Conservation (phyloP, 1,140 invertebrate species). For the Magallana angulata region DNA sequence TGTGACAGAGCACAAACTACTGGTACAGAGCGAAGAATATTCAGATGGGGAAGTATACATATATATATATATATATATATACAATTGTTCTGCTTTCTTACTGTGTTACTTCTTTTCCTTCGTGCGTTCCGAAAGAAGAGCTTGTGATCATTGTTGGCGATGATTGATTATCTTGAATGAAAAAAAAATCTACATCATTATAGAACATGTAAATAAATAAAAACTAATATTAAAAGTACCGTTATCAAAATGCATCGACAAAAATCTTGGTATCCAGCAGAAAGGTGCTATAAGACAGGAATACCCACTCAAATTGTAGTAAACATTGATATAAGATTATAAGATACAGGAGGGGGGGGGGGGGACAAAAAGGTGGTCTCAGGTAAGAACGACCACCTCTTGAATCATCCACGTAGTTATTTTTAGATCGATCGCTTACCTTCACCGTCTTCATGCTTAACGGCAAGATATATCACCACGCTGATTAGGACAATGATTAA, state of each 20-base stretch:
- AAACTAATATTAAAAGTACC: too few species aligned
- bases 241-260: too few species aligned
- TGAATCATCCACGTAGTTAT: neutral
- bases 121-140: conserved; percentile 1
- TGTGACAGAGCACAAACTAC: too few species aligned
- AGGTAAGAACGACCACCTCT: neutral
- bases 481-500: conserved; percentile 42
- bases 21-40: too few species aligned
- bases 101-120: neutral
- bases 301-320: too few species aligned
- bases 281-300: too few species aligned
- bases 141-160: conserved; percentile 3
- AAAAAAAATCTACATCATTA: neutral
- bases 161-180: neutral
- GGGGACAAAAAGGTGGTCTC: neutral
- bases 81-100: neutral
- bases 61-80: too few species aligned
- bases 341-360: neutral
- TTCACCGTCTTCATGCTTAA: conserved; percentile 15
- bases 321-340: neutral
- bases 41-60: too few species aligned
- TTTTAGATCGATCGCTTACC: conserved; percentile 39
- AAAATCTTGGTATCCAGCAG: too few species aligned
- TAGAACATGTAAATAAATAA: neutral
- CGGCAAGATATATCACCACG: conserved; percentile 49